phyloP scores from a whole-genome alignment of 2,888 invertebrate genomes.

The Diadegma fenestrale region DNA sequence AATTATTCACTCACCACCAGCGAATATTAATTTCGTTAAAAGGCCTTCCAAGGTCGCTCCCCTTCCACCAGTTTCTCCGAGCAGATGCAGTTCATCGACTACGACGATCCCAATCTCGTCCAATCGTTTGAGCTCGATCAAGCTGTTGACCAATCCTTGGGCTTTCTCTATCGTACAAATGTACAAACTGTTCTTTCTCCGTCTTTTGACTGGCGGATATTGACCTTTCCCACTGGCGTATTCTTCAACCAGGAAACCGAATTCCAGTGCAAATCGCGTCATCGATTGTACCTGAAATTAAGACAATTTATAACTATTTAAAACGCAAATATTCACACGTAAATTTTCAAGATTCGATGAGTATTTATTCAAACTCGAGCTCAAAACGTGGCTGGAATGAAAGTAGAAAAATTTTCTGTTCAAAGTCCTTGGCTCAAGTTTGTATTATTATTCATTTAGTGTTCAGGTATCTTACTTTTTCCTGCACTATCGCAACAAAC shows the following conservation, averaged over 20 bases:
- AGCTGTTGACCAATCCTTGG: constrained; percentile 92
- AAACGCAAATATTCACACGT: not conserved
- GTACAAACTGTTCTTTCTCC: constrained; percentile 92
- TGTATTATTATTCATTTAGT: not conserved
- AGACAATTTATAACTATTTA: constrained; percentile 70
- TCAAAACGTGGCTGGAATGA: not conserved
- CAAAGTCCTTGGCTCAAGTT: not conserved
- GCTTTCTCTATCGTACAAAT: constrained; percentile 98
- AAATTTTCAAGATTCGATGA: not conserved
- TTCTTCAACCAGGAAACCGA: constrained; percentile 97
- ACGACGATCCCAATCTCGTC: constrained; percentile 86
- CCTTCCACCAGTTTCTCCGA: constrained; percentile 93
- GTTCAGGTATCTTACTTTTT: constrained; percentile 89
- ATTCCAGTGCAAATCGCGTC: constrained; percentile 93
- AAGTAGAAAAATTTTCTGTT: not conserved
- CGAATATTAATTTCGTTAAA: constrained; percentile 91
- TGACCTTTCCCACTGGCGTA: constrained; percentile 96
- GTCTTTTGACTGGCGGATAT: constrained; percentile 92
- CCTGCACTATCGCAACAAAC: constrained; percentile 98
- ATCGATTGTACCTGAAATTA: constrained; percentile 90
- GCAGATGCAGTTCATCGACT: constrained; percentile 97
- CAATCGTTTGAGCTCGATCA: constrained; percentile 92
- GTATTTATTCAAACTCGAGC: not conserved
- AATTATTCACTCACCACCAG: constrained; percentile 87
- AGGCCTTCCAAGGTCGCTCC: constrained; percentile 94